Percentiles rank a stretch among this genome's conserved stretches.
phyloP scores from a whole-genome alignment of 2,113 vertebrate species.

The Tupaia tana region DNA sequence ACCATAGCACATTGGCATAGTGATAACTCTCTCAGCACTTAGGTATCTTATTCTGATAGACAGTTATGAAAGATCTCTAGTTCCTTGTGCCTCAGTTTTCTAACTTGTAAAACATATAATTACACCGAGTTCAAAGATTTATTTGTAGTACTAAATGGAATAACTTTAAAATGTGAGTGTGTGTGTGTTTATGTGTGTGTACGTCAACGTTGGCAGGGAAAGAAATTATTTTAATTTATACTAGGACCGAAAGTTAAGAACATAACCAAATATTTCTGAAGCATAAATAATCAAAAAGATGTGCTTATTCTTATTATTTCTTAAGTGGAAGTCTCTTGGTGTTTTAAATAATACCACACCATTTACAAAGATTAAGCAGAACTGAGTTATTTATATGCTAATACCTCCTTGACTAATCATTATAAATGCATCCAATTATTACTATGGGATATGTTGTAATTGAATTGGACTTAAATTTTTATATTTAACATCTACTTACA shows the following conservation, averaged over 20 bases:
- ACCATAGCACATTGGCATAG: not conserved
- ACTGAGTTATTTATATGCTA: slow-evolving; percentile 2
- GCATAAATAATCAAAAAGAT: not conserved
- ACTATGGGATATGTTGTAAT: not conserved
- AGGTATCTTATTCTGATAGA: not conserved
- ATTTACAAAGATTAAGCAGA: slow-evolving; percentile 33
- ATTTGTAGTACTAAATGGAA: not conserved
- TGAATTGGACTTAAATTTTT: slow-evolving; percentile 40
- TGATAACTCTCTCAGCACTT: not conserved
- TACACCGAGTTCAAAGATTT: not conserved
- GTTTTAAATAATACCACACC: not conserved
- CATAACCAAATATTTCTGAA: not conserved
- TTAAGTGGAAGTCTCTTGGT: not conserved
- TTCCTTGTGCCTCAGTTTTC: not conserved
- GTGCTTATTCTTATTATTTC: not conserved
- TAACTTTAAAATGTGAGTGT: not conserved
- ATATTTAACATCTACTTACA: slow-evolving; percentile 14
- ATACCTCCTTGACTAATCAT: not conserved
- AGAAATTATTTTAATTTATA: not conserved
- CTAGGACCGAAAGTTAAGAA: not conserved
- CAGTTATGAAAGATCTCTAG: not conserved
- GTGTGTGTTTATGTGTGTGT: not conserved
- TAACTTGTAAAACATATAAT: not conserved
- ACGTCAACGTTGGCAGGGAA: not conserved
- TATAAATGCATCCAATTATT: slow-evolving; percentile 45